A percentile compares a stretch with the other conserved stretches of the same genome.
Conservation (phyloP, 2,797 vertebrate genomes). For the Sphaeramia orbicularis region DNA sequence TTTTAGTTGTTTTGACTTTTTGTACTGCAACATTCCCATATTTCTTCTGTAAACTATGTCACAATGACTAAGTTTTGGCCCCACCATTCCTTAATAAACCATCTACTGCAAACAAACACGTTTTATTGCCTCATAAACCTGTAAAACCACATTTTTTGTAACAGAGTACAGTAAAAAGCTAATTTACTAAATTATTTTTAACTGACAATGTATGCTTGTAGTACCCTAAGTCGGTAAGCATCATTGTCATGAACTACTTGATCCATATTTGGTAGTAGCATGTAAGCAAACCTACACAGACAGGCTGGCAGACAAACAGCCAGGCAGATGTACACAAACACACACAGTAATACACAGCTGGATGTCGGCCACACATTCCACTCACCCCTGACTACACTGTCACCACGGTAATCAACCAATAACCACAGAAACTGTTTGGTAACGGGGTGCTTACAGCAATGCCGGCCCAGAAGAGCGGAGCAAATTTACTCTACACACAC, state of each 20-base stretch:
- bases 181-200: background rate
- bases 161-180: background rate
- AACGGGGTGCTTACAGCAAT: slow-evolving; percentile 73
- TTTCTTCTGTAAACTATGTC: no score
- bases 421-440: slow-evolving; percentile 83
- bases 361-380: slow-evolving; percentile 81
- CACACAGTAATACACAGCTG: slow-evolving; percentile 54
- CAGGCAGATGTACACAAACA: slow-evolving; percentile 45
- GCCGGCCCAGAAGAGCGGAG: slow-evolving; percentile 63
- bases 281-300: slow-evolving; percentile 45
- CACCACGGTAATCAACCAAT: slow-evolving; percentile 82
- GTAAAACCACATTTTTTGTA: background rate
- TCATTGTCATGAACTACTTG: slow-evolving; percentile 34
- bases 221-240: background rate
- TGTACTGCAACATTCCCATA: no score
- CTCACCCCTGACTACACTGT: slow-evolving; percentile 80
- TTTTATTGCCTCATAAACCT: background rate
- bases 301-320: slow-evolving; percentile 52
- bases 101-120: background rate
- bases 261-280: slow-evolving; percentile 31
- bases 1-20: no score
- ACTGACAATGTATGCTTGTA: background rate
- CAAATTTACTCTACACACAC: slow-evolving; percentile 78
- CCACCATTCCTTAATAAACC: background rate
- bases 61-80: no score